Conservation (phyloP, 2,113 vertebrate species). For the Aptenodytes patagonicus region DNA sequence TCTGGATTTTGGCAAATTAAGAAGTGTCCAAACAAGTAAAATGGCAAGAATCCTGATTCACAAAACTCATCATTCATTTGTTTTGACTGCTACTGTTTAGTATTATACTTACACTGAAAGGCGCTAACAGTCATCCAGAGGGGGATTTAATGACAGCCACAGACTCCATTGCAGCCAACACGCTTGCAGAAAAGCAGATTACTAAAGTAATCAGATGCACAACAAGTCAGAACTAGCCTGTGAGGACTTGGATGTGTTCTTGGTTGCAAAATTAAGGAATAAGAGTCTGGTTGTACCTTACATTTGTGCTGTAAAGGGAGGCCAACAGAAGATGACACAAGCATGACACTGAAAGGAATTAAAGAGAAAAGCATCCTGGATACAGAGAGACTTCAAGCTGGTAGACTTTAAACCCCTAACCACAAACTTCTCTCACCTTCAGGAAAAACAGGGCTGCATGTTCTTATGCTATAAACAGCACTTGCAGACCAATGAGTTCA, state of each 20-base stretch:
- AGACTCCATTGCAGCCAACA: not conserved
- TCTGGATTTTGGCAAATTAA: not conserved
- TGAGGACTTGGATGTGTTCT: not conserved
- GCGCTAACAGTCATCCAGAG: not conserved
- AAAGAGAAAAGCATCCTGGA: not conserved
- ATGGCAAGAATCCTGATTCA: not conserved
- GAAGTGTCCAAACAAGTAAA: not conserved
- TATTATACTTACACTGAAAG: not conserved
- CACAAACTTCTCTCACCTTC: rapidly evolving
- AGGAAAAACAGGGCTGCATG: not conserved
- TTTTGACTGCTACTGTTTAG: not conserved
- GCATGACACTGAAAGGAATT: not conserved
- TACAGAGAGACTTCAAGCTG: not conserved
- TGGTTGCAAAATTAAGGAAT: not conserved
- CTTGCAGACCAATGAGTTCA: not conserved
- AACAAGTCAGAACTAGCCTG: not conserved
- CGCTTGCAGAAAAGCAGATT: not conserved
- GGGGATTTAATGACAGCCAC: not conserved
- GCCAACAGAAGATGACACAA: not conserved
- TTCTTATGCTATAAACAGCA: not conserved
- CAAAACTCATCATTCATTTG: not conserved
- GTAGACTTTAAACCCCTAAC: not conserved
- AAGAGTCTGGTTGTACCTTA: not conserved
- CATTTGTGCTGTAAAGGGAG: not conserved
- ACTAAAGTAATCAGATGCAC: not conserved